Conservation (phyloP, 2,888 invertebrate species). For the Argynnis bischoffii region DNA sequence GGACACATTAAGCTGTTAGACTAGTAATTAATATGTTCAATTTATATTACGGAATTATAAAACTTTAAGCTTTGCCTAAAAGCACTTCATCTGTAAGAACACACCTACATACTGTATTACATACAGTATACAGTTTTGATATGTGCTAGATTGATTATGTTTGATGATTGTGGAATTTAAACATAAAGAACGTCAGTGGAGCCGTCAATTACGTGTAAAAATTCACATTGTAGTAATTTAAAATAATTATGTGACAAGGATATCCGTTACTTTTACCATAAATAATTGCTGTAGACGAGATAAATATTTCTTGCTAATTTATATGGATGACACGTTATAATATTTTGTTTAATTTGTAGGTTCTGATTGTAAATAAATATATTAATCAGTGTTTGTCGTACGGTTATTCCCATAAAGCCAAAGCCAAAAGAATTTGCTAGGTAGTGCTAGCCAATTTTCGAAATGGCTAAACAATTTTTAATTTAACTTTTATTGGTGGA, state of each 20-base stretch:
- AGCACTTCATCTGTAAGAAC: too few relatives aligned
- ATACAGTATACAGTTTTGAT: background rate
- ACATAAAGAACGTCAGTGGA: constrained; percentile 14
- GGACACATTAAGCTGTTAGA: background rate
- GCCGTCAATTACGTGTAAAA: constrained; percentile 17
- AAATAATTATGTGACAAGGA: constrained; percentile 23
- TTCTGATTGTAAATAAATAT: too few relatives aligned
- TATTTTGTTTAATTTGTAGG: background rate
- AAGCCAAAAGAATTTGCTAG: background rate
- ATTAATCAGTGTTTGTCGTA: background rate
- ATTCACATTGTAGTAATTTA: constrained; percentile 22
- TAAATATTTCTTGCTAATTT: constrained; percentile 1
- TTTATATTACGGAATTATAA: too few relatives aligned
- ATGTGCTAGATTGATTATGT: constrained; percentile 12
- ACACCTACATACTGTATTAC: too few relatives aligned
- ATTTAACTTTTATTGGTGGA: too few relatives aligned
- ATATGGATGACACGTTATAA: background rate
- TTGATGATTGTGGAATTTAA: constrained; percentile 22
- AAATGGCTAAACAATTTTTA: too few relatives aligned
- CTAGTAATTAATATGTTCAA: too few relatives aligned
- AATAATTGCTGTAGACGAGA: constrained; percentile 1
- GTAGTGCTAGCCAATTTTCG: background rate
- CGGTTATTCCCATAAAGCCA: background rate
- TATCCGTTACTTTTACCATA: constrained; percentile 14
- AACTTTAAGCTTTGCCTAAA: too few relatives aligned